Conservation (phyloP, 1,140 invertebrate species). For the Helicoverpa zea region DNA sequence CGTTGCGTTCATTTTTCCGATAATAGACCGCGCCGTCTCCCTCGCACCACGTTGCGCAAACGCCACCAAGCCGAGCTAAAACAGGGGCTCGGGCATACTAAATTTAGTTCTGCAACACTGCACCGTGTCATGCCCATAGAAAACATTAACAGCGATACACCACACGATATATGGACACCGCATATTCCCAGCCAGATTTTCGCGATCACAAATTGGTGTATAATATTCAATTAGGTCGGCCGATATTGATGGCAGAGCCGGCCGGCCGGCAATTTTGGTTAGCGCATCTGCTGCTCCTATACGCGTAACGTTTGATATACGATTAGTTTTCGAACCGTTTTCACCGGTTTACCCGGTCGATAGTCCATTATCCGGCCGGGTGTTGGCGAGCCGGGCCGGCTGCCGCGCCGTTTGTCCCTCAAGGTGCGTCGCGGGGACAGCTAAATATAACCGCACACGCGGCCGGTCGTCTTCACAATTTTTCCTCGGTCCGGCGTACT, state of each 20-base stretch:
- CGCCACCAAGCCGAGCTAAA: constrained; percentile 75
- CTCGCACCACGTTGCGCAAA: constrained; percentile 80
- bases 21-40: constrained; percentile 79
- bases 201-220: constrained; percentile 83
- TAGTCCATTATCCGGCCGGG: constrained; percentile 61
- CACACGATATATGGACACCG: constrained; percentile 81
- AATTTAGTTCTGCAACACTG: constrained; percentile 85
- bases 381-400: constrained; percentile 53
- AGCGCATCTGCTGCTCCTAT: constrained; percentile 77
- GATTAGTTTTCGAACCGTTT: constrained; percentile 77
- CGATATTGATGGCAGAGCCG: constrained; percentile 78
- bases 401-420: constrained; percentile 66
- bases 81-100: constrained; percentile 74
- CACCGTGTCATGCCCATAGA: constrained; percentile 78
- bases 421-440: constrained; percentile 72
- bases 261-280: constrained; percentile 79
- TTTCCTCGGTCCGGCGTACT: constrained; percentile 72
- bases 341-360: constrained; percentile 35
- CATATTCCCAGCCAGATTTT: constrained; percentile 83
- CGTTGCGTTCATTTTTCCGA: constrained; percentile 77
- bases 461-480: constrained; percentile 67
- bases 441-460: constrained; percentile 76
- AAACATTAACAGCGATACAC: constrained; percentile 80
- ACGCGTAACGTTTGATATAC: constrained; percentile 77
- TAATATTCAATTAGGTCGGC: constrained; percentile 85